Percentiles rank a stretch among this genome's conserved stretches.
phyloP scores from a whole-genome alignment of 2,888 invertebrate species.

The Dicyrtomina minuta region DNA sequence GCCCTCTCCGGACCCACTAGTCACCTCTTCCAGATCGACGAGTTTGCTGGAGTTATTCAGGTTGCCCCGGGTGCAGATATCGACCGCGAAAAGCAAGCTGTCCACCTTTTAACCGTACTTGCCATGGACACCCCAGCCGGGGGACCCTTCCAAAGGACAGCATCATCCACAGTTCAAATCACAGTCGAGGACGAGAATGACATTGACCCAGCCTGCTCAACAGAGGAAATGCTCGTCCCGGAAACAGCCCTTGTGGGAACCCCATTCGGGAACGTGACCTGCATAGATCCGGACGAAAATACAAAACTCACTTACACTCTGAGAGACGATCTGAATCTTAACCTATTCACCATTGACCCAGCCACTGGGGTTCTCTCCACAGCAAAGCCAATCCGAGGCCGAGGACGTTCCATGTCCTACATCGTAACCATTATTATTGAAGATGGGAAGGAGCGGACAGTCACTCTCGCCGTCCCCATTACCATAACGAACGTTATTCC shows the following conservation, averaged over 20 bases:
- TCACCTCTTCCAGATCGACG: conserved; percentile 71
- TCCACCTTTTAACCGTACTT: conserved; percentile 69
- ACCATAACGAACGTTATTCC: conserved; percentile 51
- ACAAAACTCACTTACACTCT: conserved; percentile 42
- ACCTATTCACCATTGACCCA: conserved; percentile 46
- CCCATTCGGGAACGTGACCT: conserved; percentile 68
- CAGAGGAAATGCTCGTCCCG: conserved; percentile 69
- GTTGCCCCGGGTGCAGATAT: conserved; percentile 65
- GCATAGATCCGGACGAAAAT: conserved; percentile 72
- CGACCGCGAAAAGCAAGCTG: conserved; percentile 72
- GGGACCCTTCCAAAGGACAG: conserved; percentile 67
- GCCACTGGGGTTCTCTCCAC: conserved; percentile 44
- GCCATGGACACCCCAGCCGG: conserved; percentile 74
- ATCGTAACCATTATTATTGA: conserved; percentile 41
- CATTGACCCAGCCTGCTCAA: conserved; percentile 69
- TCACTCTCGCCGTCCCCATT: conserved; percentile 41
- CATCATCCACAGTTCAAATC: conserved; percentile 61
- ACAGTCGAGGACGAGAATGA: conserved; percentile 71
- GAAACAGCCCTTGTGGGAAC: conserved; percentile 71
- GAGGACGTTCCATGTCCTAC: conserved; percentile 49
- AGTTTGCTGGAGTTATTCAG: conserved; percentile 67
- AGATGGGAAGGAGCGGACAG: conserved; percentile 51
- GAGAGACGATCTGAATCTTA: conserved; percentile 44
- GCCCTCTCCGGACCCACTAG: conserved; percentile 72
- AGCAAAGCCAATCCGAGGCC: conserved; percentile 43